Conservation (phyloP, 2,797 vertebrate genomes). For the Cirrhinus molitorella region DNA sequence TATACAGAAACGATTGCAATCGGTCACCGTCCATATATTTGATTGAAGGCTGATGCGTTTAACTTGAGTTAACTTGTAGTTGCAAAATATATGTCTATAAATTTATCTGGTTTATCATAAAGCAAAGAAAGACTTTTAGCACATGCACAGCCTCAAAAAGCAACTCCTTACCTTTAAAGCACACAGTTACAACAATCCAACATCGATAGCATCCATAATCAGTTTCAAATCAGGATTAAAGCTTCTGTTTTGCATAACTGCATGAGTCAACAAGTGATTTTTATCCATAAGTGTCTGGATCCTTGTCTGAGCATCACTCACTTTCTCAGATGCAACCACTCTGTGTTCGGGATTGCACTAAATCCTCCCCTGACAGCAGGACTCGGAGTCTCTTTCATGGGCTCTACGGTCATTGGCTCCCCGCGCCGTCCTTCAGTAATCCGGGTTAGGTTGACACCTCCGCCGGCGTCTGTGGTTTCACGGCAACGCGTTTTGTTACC, state of each 20-base stretch:
- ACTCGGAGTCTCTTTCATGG: slow-evolving; percentile 13
- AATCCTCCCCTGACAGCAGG: slow-evolving; percentile 50
- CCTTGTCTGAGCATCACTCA: slow-evolving; percentile 62
- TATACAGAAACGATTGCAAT: not conserved
- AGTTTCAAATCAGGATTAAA: not conserved
- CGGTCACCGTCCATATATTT: not conserved
- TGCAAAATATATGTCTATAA: not conserved
- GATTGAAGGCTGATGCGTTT: not conserved
- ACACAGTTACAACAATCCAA: not conserved
- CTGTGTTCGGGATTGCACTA: slow-evolving; percentile 47
- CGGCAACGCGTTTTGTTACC: slow-evolving; percentile 69
- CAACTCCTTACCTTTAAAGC: slow-evolving; percentile 39
- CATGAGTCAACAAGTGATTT: slow-evolving; percentile 44
- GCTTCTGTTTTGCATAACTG: slow-evolving; percentile 35
- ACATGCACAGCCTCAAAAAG: not conserved
- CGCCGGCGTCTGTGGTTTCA: slow-evolving; percentile 79
- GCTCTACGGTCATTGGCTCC: slow-evolving; percentile 69
- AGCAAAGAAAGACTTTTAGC: not conserved
- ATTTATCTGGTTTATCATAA: too few species aligned
- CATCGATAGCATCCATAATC: slow-evolving; percentile 8
- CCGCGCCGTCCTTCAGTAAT: slow-evolving; percentile 62
- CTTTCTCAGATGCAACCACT: slow-evolving; percentile 54
- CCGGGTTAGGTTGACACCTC: slow-evolving; percentile 68
- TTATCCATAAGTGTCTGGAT: slow-evolving; percentile 30
- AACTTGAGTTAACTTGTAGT: not conserved